Percentiles rank a stretch among this genome's conserved stretches.
Evolutionary conservation across 2,888 invertebrate species (phyloP).

Genomic region (Acronicta aceris): DNA sequence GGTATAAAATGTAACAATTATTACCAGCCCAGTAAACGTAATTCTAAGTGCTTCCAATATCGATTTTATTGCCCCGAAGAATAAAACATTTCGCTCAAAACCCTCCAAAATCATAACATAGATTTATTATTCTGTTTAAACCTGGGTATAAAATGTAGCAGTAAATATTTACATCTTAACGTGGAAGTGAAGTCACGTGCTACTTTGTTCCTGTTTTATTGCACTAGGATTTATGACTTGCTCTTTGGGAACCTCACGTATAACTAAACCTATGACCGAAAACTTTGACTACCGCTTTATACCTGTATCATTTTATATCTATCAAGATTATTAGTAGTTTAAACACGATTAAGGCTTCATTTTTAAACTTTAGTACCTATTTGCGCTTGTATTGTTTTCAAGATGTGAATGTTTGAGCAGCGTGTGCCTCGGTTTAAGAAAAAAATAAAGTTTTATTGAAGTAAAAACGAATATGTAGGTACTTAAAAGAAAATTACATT

Average conservation of each 20-base stretch:
- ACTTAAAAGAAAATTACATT: too few species aligned
- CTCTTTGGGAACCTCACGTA: slow-evolving; percentile 73
- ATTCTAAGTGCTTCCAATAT: slow-evolving; percentile 34
- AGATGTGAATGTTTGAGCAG: too few species aligned
- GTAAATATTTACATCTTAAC: slow-evolving; percentile 78
- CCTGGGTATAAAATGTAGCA: slow-evolving; percentile 69
- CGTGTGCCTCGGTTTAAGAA: too few species aligned
- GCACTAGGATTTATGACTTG: slow-evolving; percentile 76
- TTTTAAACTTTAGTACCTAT: too few species aligned
- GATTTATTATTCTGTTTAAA: slow-evolving; percentile 57
- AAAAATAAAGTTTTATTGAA: too few species aligned
- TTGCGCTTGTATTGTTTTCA: too few species aligned
- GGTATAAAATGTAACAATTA: slow-evolving; percentile 26
- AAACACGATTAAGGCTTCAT: too few species aligned
- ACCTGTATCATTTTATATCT: slow-evolving; percentile 12
- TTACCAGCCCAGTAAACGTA: slow-evolving; percentile 2
- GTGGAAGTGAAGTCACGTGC: slow-evolving; percentile 74
- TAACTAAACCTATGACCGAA: slow-evolving; percentile 55
- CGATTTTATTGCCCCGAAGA: slow-evolving; percentile 20
- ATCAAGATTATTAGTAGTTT: not conserved
- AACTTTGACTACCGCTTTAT: slow-evolving; percentile 38
- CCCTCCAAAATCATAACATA: slow-evolving; percentile 47
- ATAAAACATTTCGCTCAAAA: slow-evolving; percentile 38
- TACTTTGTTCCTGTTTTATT: slow-evolving; percentile 75
- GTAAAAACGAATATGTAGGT: too few species aligned